phyloP scores from a whole-genome alignment of 2,113 vertebrate species.

The Herpailurus yagouaroundi region DNA sequence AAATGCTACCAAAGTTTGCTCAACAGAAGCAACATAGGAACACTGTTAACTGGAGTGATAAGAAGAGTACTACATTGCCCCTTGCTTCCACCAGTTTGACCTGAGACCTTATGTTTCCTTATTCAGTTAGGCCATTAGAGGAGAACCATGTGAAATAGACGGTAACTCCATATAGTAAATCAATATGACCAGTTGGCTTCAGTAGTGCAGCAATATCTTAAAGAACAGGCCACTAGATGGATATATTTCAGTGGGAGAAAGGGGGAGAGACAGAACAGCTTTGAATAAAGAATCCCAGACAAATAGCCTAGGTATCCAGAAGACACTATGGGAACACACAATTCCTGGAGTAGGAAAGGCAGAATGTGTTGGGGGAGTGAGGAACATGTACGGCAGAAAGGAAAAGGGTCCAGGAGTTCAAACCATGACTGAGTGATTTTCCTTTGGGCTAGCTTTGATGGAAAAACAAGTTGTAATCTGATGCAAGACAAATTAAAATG shows the following conservation, averaged over 20 bases:
- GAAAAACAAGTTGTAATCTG: not conserved
- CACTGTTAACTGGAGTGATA: not conserved
- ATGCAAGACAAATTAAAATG: slow-evolving; percentile 14
- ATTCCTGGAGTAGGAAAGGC: not conserved
- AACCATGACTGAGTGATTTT: not conserved
- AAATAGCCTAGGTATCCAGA: not conserved
- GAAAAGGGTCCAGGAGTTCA: not conserved
- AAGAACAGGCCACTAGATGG: not conserved
- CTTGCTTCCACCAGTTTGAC: not conserved
- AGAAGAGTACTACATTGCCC: not conserved
- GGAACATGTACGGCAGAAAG: not conserved
- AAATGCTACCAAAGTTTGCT: not conserved
- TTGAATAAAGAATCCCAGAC: not conserved
- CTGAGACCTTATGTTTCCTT: not conserved
- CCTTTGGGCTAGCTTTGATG: not conserved
- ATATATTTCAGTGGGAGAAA: not conserved
- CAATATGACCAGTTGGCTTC: not conserved
- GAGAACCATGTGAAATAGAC: not conserved
- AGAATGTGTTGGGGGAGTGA: not conserved
- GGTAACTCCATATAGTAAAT: not conserved
- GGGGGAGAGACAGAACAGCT: not conserved
- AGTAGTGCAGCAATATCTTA: not conserved
- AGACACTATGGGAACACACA: not conserved
- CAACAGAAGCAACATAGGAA: not conserved
- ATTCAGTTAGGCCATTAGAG: not conserved